Base-by-base conservation (phyloP, 2,888 invertebrate species). In the Hermaeophaga mercurialis region DNA sequence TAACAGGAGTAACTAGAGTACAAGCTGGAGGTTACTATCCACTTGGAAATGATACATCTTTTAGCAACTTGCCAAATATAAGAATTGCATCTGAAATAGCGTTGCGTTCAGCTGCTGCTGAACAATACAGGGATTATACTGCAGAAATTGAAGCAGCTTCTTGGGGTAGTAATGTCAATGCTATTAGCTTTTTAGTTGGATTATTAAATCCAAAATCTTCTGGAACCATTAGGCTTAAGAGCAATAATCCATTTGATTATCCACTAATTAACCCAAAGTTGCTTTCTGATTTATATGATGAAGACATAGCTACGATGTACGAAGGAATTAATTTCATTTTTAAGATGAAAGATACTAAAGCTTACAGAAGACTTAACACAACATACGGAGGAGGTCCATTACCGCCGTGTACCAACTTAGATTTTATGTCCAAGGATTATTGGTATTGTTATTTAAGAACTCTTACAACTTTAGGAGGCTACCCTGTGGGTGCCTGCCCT, bases 211-310 rank as follows among this genome's bases (percentile, higher is more conserved):
- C 57, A 6, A n/a, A 54, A 17, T 65, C 65, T 2, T 86, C 67
- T 85, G 88, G 86, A 82, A 84, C 59, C 87, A 87, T 73, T 82
- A 84, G 48, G 47, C 64, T 58, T 3, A 63, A 63, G 53, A 59
- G 47, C 24, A 60, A 48, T 17, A 55, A 56, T 43, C 65, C 65
- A 8, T 65, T 50, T 22, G 60, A 65, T 5, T 65, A 59, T 45
- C 88, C 89, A 0, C 67, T 82, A n/a, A 84, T 89, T 52, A 80
- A 88, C 63, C 83, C 87, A 0, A 86, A 87, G 69, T 88, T 88
- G 65, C 79, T 88, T 43, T 81, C 83, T 0, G 57, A 67, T 17
- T 80, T 82, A 0, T 41, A 64, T 19, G 41, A 60, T 7, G 64
- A 66, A 47, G 84, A 80, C 70, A 80, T 83, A 1, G 77, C 79